phyloP scores from a whole-genome alignment of 1,140 invertebrate genomes.

The Geopemphigus sp. region DNA sequence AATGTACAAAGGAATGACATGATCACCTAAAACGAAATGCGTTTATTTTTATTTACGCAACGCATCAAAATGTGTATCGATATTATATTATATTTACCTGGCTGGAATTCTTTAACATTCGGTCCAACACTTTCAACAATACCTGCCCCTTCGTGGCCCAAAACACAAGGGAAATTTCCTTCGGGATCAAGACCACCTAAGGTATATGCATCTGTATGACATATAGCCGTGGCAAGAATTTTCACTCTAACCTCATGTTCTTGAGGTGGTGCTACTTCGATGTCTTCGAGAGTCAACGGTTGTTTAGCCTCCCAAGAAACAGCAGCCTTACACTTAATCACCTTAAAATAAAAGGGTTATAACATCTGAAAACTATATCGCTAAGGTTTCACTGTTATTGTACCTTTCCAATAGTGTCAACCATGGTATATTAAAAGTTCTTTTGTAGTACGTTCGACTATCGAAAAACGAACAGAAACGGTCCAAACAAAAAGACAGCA shows the following conservation, averaged over 20 bases:
- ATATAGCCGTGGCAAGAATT: slow-evolving; percentile 85
- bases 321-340: slow-evolving; percentile 86
- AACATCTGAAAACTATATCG: neutral
- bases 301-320: slow-evolving; percentile 88
- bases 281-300: slow-evolving; percentile 81
- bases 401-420: slow-evolving; percentile 22
- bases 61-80: too few relatives aligned
- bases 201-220: slow-evolving; percentile 97
- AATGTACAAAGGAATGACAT: slow-evolving; percentile 94
- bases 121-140: slow-evolving; percentile 94
- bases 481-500: neutral
- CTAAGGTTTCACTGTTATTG: neutral
- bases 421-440: neutral
- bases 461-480: neutral
- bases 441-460: neutral
- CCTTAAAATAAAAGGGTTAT: slow-evolving; percentile 56
- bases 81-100: slow-evolving; percentile 65
- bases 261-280: slow-evolving; percentile 94
- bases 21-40: slow-evolving; percentile 70
- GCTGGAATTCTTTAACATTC: slow-evolving; percentile 82
- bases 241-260: slow-evolving; percentile 75
- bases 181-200: slow-evolving; percentile 89
- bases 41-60: neutral
- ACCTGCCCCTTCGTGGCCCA: slow-evolving; percentile 93
- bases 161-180: slow-evolving; percentile 87